Evolutionary conservation across 2,888 invertebrate species (phyloP).

Genomic region (Lithophane leautieri): DNA sequence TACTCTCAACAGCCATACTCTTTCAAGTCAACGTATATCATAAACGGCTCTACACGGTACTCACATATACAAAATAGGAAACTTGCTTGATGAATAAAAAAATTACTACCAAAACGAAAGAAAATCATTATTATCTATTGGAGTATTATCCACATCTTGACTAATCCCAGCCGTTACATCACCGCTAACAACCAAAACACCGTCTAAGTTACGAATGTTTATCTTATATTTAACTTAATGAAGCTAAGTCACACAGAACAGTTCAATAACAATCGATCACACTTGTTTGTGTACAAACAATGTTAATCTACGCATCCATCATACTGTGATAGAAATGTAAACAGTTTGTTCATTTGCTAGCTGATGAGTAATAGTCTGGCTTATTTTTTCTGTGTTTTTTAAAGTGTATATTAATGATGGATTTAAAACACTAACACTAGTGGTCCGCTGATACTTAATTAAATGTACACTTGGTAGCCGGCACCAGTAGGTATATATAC

Average conservation of each 20-base stretch:
- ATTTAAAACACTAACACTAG: background rate
- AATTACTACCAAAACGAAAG: no score
- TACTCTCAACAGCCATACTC: no score
- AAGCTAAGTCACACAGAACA: conserved; percentile 39
- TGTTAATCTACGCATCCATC: conserved; percentile 68
- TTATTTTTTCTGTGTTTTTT: background rate
- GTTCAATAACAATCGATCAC: conserved; percentile 70
- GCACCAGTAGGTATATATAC: no score
- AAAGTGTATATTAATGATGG: background rate
- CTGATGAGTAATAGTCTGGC: background rate
- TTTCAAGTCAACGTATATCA: no score
- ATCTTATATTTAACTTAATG: conserved; percentile 54
- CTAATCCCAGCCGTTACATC: background rate
- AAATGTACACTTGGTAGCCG: no score
- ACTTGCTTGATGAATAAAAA: no score
- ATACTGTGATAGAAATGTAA: conserved; percentile 46
- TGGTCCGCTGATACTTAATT: no score
- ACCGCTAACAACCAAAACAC: background rate
- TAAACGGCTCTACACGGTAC: no score
- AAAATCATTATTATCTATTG: no score
- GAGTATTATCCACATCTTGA: no score
- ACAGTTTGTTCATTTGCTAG: conserved; percentile 35
- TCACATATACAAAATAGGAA: no score
- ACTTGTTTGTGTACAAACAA: conserved; percentile 61
- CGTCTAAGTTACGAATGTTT: conserved; percentile 32